Percentiles rank a stretch among this genome's conserved stretches.
These are phyloP conservation scores for Apeltes quadracus DNA, from an alignment of 2,113 vertebrate species.

Conservation along the genomic window DNA sequence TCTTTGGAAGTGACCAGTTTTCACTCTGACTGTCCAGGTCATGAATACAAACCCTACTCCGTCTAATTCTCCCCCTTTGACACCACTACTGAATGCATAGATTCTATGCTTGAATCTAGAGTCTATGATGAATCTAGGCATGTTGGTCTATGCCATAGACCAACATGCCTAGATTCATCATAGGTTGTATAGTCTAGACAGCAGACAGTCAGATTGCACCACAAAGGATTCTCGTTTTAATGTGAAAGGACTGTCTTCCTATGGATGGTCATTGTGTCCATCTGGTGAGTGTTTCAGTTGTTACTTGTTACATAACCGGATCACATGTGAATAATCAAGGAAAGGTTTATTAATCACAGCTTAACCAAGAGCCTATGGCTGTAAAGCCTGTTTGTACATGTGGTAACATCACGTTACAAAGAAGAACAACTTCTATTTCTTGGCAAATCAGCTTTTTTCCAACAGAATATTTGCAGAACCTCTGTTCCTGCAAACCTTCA, in stretches of 20 bases:
- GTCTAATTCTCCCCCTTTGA: neutral
- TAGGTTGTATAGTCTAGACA: neutral
- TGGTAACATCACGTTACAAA: neutral
- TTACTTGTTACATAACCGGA: constrained; percentile 28
- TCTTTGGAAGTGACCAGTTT: neutral
- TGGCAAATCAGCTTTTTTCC: neutral
- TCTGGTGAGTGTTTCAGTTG: constrained; percentile 1
- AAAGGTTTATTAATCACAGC: constrained; percentile 3
- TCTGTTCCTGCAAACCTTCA: neutral
- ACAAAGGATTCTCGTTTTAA: neutral
- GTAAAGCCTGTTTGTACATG: neutral
- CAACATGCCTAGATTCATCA: neutral
- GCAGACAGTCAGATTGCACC: neutral
- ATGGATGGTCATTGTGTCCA: neutral
- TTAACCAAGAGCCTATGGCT: neutral
- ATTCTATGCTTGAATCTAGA: too few species aligned
- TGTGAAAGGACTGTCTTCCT: neutral
- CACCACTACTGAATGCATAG: neutral
- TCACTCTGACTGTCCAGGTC: neutral
- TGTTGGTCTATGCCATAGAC: neutral
- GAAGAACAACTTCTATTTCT: neutral
- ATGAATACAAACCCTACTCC: neutral
- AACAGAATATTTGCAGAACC: neutral
- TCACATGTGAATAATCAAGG: constrained; percentile 16
- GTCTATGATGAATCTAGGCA: too few species aligned